A percentile compares a stretch with the other conserved stretches of the same genome.
phyloP scores from a whole-genome alignment of 2,113 vertebrate species.

The Leptobrachium ailaonicum region DNA sequence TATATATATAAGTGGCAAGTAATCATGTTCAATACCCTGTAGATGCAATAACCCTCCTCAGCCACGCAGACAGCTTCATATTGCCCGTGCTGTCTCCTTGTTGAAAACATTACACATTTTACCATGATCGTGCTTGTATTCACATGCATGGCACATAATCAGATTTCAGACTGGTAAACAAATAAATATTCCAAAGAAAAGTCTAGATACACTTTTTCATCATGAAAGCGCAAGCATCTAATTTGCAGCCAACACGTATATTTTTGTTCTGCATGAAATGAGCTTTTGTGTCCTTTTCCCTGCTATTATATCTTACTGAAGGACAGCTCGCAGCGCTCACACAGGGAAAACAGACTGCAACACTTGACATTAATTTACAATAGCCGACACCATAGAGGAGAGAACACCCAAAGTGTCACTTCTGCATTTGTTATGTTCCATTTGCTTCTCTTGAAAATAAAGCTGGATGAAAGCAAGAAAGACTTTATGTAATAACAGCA shows the following conservation, averaged over 20 bases:
- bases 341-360: constrained; percentile 14
- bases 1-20: too few species aligned
- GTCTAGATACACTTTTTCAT: not conserved
- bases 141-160: not conserved
- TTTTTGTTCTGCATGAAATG: constrained; percentile 6
- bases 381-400: constrained; percentile 12
- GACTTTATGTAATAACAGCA: not conserved
- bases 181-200: not conserved
- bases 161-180: not conserved
- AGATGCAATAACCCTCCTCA: too few species aligned
- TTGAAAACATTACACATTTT: too few species aligned
- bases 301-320: constrained; percentile 5
- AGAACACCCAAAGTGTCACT: constrained; percentile 26
- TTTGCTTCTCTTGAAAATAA: constrained; percentile 10
- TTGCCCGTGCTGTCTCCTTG: too few species aligned
- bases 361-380: constrained; percentile 35
- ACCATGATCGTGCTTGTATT: too few species aligned
- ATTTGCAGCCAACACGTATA: not conserved
- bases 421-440: not conserved
- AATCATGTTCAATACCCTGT: too few species aligned
- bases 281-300: not conserved
- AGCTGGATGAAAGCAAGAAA: not conserved
- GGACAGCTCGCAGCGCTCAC: not conserved
- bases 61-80: too few species aligned
- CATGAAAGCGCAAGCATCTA: not conserved